Percentiles rank a stretch among this genome's conserved stretches.
Conservation (phyloP, 2,113 vertebrate species). For the Alaudala cheleensis region DNA sequence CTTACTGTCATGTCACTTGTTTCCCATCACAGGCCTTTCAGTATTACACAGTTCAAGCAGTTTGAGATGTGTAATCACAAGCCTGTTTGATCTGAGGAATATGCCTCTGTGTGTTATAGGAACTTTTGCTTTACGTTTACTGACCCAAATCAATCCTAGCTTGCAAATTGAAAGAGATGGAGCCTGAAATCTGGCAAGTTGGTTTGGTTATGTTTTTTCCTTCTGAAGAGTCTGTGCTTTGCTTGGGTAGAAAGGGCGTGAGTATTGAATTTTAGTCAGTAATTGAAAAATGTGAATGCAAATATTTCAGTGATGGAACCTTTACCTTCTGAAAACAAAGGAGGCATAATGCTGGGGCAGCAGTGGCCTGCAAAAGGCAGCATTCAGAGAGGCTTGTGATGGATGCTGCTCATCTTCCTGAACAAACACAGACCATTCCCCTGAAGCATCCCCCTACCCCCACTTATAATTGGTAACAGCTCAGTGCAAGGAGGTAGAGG, state of each 20-base stretch:
- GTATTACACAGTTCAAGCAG: neutral
- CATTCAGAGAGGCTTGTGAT: neutral
- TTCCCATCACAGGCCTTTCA: conserved; percentile 46
- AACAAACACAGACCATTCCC: neutral
- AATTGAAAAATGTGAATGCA: neutral
- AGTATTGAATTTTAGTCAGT: neutral
- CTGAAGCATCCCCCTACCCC: accelerated
- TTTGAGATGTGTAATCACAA: neutral
- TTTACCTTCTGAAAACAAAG: neutral
- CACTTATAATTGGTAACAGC: neutral
- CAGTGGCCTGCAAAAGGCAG: neutral
- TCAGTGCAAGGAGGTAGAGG: neutral
- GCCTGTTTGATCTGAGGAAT: neutral
- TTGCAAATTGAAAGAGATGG: conserved; percentile 16
- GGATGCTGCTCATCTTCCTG: accelerated
- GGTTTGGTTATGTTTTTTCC: neutral
- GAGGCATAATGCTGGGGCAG: accelerated
- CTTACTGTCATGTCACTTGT: neutral
- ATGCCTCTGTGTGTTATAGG: neutral
- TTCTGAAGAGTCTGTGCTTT: neutral
- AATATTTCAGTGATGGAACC: neutral
- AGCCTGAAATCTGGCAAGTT: conserved; percentile 8
- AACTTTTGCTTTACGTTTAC: neutral
- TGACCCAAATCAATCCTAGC: conserved; percentile 28
- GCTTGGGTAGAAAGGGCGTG: neutral